These are phyloP conservation scores for Bergia puertoricense DNA, from an alignment of 92 coral and sea anemone genomes.

Conservation along the genomic window DNA sequence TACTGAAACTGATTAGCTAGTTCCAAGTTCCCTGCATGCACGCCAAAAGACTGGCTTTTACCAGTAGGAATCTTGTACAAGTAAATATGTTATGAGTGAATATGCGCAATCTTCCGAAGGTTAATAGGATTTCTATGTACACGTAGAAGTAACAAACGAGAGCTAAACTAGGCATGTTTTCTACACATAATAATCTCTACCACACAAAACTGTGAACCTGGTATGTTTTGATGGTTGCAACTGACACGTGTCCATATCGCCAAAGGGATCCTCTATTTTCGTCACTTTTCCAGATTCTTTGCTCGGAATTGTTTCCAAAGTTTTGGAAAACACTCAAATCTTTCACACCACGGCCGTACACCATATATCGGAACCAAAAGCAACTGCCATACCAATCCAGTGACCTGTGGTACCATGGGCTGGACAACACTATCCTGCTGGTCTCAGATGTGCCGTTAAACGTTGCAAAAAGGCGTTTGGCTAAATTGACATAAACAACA, in stretches of 20 bases:
- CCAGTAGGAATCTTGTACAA: no score
- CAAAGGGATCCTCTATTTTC: slow-evolving; percentile 25
- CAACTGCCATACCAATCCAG: slow-evolving; percentile 57
- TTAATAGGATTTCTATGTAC: no score
- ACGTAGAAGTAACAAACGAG: no score
- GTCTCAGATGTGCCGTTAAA: slow-evolving; percentile 5
- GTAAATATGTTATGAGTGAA: no score
- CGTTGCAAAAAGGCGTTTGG: slow-evolving; percentile 28
- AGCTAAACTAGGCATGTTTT: background rate
- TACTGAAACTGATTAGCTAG: no score
- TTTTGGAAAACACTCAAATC: slow-evolving; percentile 52
- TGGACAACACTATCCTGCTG: slow-evolving; percentile 27
- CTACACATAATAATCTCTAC: background rate
- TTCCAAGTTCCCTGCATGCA: no score
- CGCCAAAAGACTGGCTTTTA: no score
- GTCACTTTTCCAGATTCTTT: slow-evolving; percentile 58
- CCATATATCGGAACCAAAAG: slow-evolving; percentile 56
- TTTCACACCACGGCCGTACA: slow-evolving; percentile 58
- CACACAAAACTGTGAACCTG: slow-evolving; percentile 33
- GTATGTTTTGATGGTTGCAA: slow-evolving; percentile 47
- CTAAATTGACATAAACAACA: background rate
- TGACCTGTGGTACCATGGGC: slow-evolving; percentile 55
- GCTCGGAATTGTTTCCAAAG: slow-evolving; percentile 31
- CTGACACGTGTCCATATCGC: slow-evolving; percentile 63
- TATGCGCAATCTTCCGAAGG: no score